Evolutionary conservation across 2,797 vertebrate species (phyloP).

Genomic region (Cossypha niveicapilla): DNA sequence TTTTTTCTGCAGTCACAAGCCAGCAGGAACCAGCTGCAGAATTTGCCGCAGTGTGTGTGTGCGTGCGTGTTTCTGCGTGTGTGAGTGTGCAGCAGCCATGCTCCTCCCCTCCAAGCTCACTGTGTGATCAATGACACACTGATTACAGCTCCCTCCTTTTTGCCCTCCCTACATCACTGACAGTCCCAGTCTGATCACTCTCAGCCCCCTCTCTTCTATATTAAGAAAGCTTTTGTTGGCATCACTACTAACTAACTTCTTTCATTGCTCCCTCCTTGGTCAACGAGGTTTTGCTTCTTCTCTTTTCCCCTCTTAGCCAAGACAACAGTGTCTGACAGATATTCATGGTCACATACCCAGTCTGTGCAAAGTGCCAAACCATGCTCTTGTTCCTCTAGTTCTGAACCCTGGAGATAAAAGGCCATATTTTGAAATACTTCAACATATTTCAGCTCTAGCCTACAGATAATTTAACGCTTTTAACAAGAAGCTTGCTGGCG

Average conservation of each 20-base stretch:
- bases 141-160: conserved; percentile 2
- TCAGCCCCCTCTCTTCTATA: background rate
- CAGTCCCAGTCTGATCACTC: background rate
- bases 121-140: conserved; percentile 25
- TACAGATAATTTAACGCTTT: background rate
- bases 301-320: background rate
- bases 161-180: background rate
- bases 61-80: conserved; percentile 15
- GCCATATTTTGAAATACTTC: background rate
- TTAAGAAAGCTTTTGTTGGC: conserved; percentile 21
- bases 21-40: conserved; percentile 71
- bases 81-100: conserved; percentile 52
- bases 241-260: background rate
- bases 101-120: conserved; percentile 65
- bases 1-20: conserved; percentile 68
- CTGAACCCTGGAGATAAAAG: background rate
- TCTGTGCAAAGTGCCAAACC: background rate
- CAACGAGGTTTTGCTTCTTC: background rate
- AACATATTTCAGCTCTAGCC: background rate
- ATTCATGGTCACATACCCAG: background rate
- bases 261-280: background rate
- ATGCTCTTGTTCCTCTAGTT: background rate
- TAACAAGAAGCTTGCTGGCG: background rate
- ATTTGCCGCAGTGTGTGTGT: conserved; percentile 74
- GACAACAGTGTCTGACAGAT: background rate